phyloP scores from a whole-genome alignment of 2,797 vertebrate species.

The Rhinophrynus dorsalis region DNA sequence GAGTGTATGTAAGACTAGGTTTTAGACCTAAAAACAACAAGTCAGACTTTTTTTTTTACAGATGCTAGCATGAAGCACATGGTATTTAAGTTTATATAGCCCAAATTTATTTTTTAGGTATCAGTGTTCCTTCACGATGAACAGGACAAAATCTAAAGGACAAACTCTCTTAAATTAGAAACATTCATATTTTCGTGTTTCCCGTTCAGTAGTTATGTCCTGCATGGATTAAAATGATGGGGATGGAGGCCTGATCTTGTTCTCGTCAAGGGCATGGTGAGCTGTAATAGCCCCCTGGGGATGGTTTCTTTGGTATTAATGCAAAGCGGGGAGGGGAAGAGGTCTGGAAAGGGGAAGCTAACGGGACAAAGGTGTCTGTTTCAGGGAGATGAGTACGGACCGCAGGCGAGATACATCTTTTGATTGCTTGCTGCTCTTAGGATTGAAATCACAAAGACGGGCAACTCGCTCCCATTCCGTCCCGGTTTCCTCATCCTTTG shows the following conservation, averaged over 20 bases:
- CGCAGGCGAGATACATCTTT: constrained; percentile 98
- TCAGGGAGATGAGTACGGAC: constrained; percentile 94
- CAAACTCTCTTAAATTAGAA: constrained; percentile 2
- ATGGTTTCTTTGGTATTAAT: constrained; percentile 45
- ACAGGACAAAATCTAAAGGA: not conserved
- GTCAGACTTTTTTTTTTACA: too few relatives aligned
- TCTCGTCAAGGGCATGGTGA: not conserved
- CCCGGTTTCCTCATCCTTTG: constrained; percentile 83
- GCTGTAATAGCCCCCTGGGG: not conserved
- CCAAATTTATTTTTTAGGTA: too few relatives aligned
- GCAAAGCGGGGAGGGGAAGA: constrained; percentile 35
- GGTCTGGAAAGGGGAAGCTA: constrained; percentile 54
- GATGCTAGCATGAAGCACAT: too few relatives aligned
- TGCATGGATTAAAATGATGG: not conserved
- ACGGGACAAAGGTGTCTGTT: constrained; percentile 84
- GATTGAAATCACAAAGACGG: constrained; percentile 97
- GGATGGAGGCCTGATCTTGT: not conserved
- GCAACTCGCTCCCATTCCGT: constrained; percentile 96
- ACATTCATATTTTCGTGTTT: not conserved
- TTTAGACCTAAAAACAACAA: too few relatives aligned
- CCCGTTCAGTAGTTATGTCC: not conserved
- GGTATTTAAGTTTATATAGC: too few relatives aligned
- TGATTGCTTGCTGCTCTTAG: constrained; percentile 94
- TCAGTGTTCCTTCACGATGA: too few relatives aligned
- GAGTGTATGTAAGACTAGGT: too few relatives aligned